These are phyloP conservation scores for Helicoverpa assulta DNA, from an alignment of 2,888 invertebrate genomes.

Conservation along the genomic window DNA sequence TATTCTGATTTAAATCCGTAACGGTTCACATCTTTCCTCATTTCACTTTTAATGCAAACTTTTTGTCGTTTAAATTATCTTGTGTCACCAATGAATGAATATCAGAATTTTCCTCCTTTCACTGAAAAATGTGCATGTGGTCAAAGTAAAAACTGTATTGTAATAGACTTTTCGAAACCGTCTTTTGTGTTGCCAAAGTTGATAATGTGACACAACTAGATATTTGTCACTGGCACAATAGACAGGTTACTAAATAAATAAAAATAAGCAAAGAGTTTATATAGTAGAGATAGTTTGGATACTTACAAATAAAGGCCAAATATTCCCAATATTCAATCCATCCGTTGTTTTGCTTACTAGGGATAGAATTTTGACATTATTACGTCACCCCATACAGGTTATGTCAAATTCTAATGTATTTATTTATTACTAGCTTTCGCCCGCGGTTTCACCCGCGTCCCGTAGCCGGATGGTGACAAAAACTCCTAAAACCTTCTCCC, in stretches of 20 bases:
- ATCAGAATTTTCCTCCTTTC: constrained; percentile 11
- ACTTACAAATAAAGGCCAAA: neutral
- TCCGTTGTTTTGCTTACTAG: no score
- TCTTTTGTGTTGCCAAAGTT: neutral
- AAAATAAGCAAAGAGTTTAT: neutral
- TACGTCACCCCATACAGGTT: no score
- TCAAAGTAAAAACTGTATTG: neutral
- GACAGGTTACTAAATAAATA: neutral
- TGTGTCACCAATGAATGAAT: neutral
- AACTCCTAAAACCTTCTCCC: no score
- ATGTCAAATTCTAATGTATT: no score
- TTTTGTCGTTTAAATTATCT: neutral
- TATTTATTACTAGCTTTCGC: no score
- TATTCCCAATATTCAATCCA: no score
- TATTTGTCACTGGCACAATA: neutral
- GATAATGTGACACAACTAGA: neutral
- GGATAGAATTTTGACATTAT: no score
- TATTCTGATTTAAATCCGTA: neutral
- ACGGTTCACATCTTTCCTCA: constrained; percentile 15
- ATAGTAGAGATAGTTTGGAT: neutral
- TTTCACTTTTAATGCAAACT: constrained; percentile 9
- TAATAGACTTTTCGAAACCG: neutral
- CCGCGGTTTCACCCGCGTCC: no score
- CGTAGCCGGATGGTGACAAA: no score
- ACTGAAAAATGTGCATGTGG: neutral